A percentile compares a stretch with the other conserved stretches of the same genome.
phyloP scores from a whole-genome alignment of 2,888 invertebrate genomes.

The Hanleya hanleyi region DNA sequence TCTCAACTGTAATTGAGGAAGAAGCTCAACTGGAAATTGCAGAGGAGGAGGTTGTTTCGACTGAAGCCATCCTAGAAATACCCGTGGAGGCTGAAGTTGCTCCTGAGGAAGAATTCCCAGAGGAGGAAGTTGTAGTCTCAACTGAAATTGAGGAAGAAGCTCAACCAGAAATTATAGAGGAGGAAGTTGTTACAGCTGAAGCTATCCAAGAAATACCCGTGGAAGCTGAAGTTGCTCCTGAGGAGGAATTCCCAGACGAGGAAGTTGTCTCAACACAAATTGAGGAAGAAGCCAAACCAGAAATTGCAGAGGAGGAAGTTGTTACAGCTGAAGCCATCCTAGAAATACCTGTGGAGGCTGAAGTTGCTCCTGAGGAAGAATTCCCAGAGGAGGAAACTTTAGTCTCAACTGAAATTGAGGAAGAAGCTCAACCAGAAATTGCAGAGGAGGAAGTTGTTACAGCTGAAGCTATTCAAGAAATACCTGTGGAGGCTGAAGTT shows the following conservation, averaged over 20 bases:
- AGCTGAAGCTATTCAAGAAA: neutral
- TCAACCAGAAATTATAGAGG: neutral
- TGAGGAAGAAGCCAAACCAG: neutral
- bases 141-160: neutral
- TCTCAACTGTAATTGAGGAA: neutral
- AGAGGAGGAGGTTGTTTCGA: neutral
- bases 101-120: neutral
- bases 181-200: neutral
- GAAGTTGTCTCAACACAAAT: neutral
- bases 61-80: neutral
- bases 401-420: neutral
- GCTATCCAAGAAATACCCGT: neutral
- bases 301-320: neutral
- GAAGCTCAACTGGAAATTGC: neutral
- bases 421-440: neutral
- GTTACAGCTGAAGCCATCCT: neutral
- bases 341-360: neutral
- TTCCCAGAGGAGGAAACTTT: neutral
- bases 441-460: slow-evolving; percentile 3
- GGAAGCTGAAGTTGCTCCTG: neutral
- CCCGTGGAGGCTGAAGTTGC: neutral
- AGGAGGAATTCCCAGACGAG: neutral
- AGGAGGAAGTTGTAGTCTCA: neutral
- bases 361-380: neutral
- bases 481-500: neutral